Evolutionary conservation across 2,888 invertebrate species (phyloP).

Genomic region (Podotricha telesiphe): DNA sequence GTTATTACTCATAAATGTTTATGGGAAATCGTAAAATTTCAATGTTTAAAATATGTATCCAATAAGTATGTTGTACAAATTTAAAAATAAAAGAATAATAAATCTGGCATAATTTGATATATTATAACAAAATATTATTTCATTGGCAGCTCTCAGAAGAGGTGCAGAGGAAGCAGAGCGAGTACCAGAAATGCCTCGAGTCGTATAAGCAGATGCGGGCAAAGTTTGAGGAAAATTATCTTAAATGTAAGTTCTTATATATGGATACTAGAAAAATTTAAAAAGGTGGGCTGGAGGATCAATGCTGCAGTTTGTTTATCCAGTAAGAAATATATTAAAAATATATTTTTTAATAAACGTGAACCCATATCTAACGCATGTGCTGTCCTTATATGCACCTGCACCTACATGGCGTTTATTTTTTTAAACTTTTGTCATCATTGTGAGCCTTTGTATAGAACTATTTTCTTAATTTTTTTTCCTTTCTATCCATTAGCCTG

Average conservation of each 20-base stretch:
- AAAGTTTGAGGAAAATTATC: constrained; percentile 96
- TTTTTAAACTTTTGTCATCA: neutral
- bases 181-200: constrained; percentile 96
- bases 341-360: too few relatives aligned
- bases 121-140: constrained; percentile 48
- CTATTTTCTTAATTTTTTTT: constrained; percentile 23
- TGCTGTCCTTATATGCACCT: neutral
- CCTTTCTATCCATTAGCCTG: constrained; percentile 27
- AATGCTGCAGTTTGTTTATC: too few relatives aligned
- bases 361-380: too few relatives aligned
- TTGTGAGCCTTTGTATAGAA: neutral
- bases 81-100: neutral
- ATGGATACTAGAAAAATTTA: too few relatives aligned
- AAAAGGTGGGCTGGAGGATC: too few relatives aligned
- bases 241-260: constrained; percentile 88
- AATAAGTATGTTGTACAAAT: neutral
- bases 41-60: neutral
- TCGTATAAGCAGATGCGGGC: constrained; percentile 93
- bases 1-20: constrained; percentile 7
- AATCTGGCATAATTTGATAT: neutral
- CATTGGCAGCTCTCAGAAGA: constrained; percentile 92
- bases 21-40: neutral
- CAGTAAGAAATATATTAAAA: too few relatives aligned
- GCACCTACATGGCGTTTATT: neutral
- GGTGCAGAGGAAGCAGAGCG: constrained; percentile 92